Conservation (phyloP, 2,113 vertebrate species). For the Xiphias gladius region DNA sequence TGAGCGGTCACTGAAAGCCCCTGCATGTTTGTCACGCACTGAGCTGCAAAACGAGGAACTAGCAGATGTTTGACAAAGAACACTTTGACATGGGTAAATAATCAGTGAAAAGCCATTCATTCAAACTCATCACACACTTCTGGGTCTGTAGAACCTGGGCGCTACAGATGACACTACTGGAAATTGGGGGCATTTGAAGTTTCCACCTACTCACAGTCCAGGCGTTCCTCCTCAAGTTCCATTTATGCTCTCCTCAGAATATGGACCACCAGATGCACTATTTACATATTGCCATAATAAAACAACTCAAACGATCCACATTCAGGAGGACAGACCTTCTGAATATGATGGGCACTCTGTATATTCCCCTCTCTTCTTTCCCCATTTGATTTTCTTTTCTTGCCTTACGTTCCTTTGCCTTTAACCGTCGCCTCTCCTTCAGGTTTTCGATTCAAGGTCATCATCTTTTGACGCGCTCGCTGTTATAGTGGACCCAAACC, state of each 20-base stretch:
- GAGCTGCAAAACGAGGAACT: neutral
- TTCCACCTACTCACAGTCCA: neutral
- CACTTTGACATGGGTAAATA: neutral
- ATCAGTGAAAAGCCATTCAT: neutral
- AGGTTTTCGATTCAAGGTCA: neutral
- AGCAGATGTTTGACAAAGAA: neutral
- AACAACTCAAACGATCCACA: neutral
- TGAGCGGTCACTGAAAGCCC: neutral
- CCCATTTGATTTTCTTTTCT: neutral
- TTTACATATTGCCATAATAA: neutral
- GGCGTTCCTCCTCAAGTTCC: neutral
- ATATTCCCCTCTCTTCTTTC: neutral
- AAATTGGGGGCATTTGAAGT: neutral
- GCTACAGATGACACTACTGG: neutral
- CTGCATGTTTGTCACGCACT: neutral
- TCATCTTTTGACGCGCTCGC: too few species aligned
- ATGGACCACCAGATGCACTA: neutral
- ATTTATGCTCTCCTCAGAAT: neutral
- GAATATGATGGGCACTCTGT: neutral
- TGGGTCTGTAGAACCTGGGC: neutral
- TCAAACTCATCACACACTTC: neutral
- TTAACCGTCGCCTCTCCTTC: neutral
- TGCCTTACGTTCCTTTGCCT: neutral
- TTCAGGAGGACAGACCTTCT: neutral
- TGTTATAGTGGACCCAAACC: neutral